These are phyloP conservation scores for Eurypyga helias DNA, from an alignment of 2,113 vertebrate genomes.

Conservation along the genomic window DNA sequence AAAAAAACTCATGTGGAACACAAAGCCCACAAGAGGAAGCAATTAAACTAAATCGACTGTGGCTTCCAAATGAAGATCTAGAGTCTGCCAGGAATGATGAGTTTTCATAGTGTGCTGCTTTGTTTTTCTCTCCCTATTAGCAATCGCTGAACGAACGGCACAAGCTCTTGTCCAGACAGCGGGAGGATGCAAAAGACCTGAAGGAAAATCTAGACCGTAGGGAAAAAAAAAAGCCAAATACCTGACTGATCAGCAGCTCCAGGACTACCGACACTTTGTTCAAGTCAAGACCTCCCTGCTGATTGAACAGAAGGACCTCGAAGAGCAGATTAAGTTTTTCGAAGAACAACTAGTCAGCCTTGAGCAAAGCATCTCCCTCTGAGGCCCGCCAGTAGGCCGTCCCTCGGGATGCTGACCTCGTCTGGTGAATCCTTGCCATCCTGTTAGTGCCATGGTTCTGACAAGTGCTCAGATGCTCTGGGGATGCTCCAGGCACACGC, in stretches of 20 bases:
- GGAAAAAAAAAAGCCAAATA: conserved; percentile 87
- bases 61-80: conserved; percentile 29
- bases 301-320: conserved; percentile 90
- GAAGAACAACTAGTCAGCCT: conserved; percentile 89
- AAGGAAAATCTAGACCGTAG: conserved; percentile 92
- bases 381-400: background rate
- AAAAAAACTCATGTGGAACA: background rate
- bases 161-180: conserved; percentile 86
- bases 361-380: conserved; percentile 65
- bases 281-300: conserved; percentile 88
- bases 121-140: conserved; percentile 57
- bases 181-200: conserved; percentile 92
- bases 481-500: background rate
- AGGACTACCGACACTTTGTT: conserved; percentile 83
- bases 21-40: conserved; percentile 38
- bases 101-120: conserved; percentile 7
- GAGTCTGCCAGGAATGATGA: background rate
- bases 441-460: background rate
- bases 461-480: background rate
- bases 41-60: background rate
- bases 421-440: background rate
- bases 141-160: conserved; percentile 88
- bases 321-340: conserved; percentile 84
- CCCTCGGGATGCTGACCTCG: background rate
- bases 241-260: conserved; percentile 81